phyloP scores from a whole-genome alignment of 1,140 invertebrate species.

The Ips typographus region DNA sequence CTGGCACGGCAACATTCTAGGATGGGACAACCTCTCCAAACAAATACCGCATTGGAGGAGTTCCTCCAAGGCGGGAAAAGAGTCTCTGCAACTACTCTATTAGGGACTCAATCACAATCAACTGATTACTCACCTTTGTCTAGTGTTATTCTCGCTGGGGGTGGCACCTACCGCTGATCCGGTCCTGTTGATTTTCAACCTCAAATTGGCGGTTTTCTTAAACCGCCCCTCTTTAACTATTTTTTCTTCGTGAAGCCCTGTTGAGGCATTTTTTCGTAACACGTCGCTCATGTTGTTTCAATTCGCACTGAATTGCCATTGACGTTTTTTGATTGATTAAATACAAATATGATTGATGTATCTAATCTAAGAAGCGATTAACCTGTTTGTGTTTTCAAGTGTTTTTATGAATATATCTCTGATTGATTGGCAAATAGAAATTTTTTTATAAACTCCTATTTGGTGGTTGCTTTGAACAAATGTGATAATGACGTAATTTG shows the following conservation, averaged over 20 bases:
- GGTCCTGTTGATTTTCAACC: constrained; percentile 4
- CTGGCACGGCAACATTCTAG: constrained; percentile 73
- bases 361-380: no score
- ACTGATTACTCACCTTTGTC: background rate
- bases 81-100: constrained; percentile 35
- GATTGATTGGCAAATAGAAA: no score
- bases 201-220: constrained; percentile 12
- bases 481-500: no score
- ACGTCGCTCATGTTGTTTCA: background rate
- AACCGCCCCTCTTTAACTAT: background rate
- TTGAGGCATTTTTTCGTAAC: background rate
- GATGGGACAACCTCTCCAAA: constrained; percentile 64
- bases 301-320: no score
- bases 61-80: constrained; percentile 61
- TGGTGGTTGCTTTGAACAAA: no score
- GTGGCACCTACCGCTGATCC: background rate
- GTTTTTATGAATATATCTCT: no score
- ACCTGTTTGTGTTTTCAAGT: no score
- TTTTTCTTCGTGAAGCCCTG: background rate
- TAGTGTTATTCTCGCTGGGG: background rate
- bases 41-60: constrained; percentile 72
- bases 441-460: no score
- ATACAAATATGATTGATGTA: no score
- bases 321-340: no score
- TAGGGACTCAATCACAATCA: background rate